Evolutionary conservation across 2,797 vertebrate species (phyloP), one percentile per base, ranked within the genome.

Genomic region (Tachyglossus aculeatus): DNA sequence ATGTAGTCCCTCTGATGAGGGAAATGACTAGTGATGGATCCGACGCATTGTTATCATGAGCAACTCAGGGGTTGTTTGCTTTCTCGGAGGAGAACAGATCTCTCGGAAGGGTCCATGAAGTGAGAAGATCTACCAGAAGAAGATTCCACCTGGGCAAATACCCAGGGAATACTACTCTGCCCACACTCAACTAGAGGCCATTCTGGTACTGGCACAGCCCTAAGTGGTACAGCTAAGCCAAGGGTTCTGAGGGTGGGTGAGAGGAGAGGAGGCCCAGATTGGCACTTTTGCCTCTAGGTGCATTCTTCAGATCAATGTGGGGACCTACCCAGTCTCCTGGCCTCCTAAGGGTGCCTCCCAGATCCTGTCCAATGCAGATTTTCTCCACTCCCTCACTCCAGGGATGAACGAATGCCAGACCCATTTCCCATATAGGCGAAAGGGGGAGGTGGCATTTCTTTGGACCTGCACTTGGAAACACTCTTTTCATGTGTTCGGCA

Each of bases 121-220:
- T 66, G 39, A 22, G 45, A 31, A 61, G 60, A 56, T 29, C 45
- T 71, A 60, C 39, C 21, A 37, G 48, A 74, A 32, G 50, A 53
- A 21, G 58, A 19, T 41, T n/a, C n/a, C n/a, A n/a, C 61, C 67
- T 67, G 45, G 74, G 63, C 57, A 65, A 77, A 71, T 71, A 77
- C 7, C 40, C 13, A 24, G 14, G 6, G 22, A 21, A 14, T 22
- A 22, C 6, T 22, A 11, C n/a, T n/a, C 43, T 40, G 31, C 16
- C 25, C 25, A 48, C 8, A 29, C 14, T 18, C 25, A 47, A 7
- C 15, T 47, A 48, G 45, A 48, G 7, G 10, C 5, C 15, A 5
- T 15, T 16, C 15, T 6, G 8, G 2, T 48, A n/a, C 25, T 48
- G 9, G 2, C 16, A 31, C 12, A 3, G 19, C 4, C 45, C 27